A percentile compares a stretch with the other conserved stretches of the same genome.
phyloP scores from a whole-genome alignment of 2,888 invertebrate species.

The Metopia argyrocephala region DNA sequence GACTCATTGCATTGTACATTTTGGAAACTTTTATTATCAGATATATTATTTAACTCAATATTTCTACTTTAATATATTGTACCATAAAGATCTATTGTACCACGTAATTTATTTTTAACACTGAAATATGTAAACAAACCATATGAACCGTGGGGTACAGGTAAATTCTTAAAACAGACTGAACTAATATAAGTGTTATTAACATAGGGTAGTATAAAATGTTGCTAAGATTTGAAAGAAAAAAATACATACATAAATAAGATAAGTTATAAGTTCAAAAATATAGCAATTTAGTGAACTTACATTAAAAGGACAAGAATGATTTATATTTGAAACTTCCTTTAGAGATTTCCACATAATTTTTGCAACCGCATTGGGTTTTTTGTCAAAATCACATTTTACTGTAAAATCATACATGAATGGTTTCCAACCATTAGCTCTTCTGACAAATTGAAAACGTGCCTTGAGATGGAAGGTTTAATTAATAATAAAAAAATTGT shows the following conservation, averaged over 20 bases:
- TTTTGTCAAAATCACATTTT: neutral
- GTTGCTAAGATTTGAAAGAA: neutral
- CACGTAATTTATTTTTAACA: too few species aligned
- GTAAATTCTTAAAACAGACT: neutral
- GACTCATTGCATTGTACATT: too few species aligned
- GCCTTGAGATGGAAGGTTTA: too few species aligned
- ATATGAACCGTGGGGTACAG: neutral
- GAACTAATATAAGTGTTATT: neutral
- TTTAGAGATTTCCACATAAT: neutral
- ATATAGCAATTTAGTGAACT: too few species aligned
- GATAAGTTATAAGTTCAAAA: too few species aligned
- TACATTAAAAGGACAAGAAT: conserved; percentile 23
- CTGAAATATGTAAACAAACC: too few species aligned
- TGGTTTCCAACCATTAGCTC: neutral
- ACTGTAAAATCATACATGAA: neutral
- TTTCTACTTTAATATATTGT: too few species aligned
- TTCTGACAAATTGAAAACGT: neutral
- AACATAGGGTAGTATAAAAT: neutral
- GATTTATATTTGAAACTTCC: neutral
- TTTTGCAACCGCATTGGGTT: neutral
- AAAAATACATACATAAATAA: too few species aligned
- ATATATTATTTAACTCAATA: too few species aligned
- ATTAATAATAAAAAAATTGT: too few species aligned
- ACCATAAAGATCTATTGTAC: too few species aligned
- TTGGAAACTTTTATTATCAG: too few species aligned